Evolutionary conservation across 2,888 invertebrate genomes (phyloP).

Genomic region (Lottia gigantea): DNA sequence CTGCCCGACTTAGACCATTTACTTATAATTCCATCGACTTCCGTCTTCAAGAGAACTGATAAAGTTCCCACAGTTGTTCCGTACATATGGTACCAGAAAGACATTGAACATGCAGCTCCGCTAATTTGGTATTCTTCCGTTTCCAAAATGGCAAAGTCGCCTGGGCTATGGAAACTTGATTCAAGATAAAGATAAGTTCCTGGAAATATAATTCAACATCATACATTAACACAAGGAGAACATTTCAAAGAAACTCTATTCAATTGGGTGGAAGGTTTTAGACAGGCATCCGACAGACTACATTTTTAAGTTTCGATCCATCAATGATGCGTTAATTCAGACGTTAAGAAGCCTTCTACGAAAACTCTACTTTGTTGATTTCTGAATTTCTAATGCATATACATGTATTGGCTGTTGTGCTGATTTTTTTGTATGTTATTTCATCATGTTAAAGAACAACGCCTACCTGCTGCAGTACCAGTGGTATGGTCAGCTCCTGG

Average conservation of each 20-base stretch:
- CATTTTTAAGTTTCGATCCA: too few species aligned
- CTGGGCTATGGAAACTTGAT: conserved; percentile 10
- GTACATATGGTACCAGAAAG: conserved; percentile 64
- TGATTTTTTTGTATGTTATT: too few species aligned
- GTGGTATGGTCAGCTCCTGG: conserved; percentile 56
- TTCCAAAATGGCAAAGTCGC: conserved; percentile 40
- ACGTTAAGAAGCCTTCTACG: too few species aligned
- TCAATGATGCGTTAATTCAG: too few species aligned
- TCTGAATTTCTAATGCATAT: too few species aligned
- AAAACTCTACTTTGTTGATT: too few species aligned
- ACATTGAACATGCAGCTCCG: conserved; percentile 81
- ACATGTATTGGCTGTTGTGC: too few species aligned
- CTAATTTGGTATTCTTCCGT: conserved; percentile 70
- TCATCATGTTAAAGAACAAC: conserved; percentile 30
- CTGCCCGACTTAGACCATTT: conserved; percentile 39
- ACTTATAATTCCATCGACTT: conserved; percentile 24
- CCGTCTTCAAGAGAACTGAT: conserved; percentile 42
- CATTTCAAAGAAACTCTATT: too few species aligned
- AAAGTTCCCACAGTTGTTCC: conserved; percentile 51
- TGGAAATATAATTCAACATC: neutral
- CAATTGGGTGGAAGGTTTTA: too few species aligned
- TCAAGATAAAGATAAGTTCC: neutral
- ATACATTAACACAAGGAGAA: too few species aligned
- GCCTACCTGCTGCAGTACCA: conserved; percentile 38
- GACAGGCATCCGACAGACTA: too few species aligned